Evolutionary conservation across 2,888 invertebrate species (phyloP), one percentile per base, ranked within the genome.

Genomic region (Acanthococcus lagerstroemiae): DNA sequence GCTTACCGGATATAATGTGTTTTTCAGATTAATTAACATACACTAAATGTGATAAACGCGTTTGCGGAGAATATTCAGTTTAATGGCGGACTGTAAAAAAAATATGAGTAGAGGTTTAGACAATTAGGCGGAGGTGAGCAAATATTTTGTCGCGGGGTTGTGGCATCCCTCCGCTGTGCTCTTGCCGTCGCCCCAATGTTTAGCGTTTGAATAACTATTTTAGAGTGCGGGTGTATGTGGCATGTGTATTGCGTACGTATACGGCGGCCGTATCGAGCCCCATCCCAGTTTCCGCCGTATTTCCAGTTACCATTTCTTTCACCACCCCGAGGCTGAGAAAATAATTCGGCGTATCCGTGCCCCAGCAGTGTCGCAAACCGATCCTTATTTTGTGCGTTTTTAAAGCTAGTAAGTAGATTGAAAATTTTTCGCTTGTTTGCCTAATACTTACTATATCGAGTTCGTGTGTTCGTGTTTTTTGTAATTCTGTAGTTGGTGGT

Each of bases 171-270:
- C 61, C 61, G 61, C 61, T 50, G 45, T 45, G 60, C 52, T 61
- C 61, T 61, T 52, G 52, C 60, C 60, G 60, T 37, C 50, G 61
- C 61, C 61, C 52, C 52, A 61, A 61, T 21, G 50, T 52, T 50
- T 61, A 61, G 61, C 61, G 61, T 61, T 61, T 61, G 58, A 58
- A 58, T 58, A 52, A 60, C 52, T 61, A 52, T 61, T 30, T 30
- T 61, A 61, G 52, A 61, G 61, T 52, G 48, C 50, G 61, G 27
- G 61, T 61, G 61, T 61, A 50, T 61, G 61, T 61, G 52, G 22
- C 24, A 15, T 52, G 21, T 52, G 52, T 52, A 52, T 52, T 52
- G 52, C 52, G 52, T 52, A 52, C 52, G 21, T 52, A 52, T 19
- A 22, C 22, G 24, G 52, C 19, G 46, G 46, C 19, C 46, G 19